Base-by-base conservation (phyloP, 2,113 vertebrate genomes). In the Pogona vitticeps region DNA sequence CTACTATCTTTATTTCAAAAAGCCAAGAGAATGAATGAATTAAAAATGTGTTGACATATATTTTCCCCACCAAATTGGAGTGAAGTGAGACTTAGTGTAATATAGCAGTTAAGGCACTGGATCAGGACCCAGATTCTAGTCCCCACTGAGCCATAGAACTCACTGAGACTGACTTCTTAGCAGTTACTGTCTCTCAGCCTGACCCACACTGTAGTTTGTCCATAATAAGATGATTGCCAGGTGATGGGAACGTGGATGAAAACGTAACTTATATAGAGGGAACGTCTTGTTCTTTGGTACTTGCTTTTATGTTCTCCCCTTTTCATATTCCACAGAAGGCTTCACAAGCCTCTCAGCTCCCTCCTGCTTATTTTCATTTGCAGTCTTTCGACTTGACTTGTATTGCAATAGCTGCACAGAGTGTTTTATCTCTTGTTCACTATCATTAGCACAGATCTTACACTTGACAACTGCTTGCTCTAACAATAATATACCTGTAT, bases 321-420 rank as follows among this genome's bases (percentile, higher is more conserved):
- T 67, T 78, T 21, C 38, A 23, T 72, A 14, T 68, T 80, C 23
- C 76, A 42, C 20, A 80, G 31, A 46, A 20, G 9, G 59, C 38
- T 86, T 42, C 78, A 36, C 42, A 52, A 77, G 61, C n/a, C 14
- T 77, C 61, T 36, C 10, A 23, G 38, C 36, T 86, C n/a, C n/a
- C 70, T 75, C 38, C 78, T 75, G 58, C 38, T 80, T n/a, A 73
- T 80, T 72, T 75, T 80, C 38, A 28, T 86, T 65, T 81, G 9
- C 70, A 33, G 18, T 12, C 40, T 75, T 63, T 76, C 28, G 38
- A 31, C 42, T 23, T 75, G 31, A 10, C n/a, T 75, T 31, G n/a
- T n/a, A n/a, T n/a, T n/a, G 56, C 58, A 81, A 63, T 70, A 81
- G 31, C 38, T 75, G 38, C 68, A 80, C 21, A 65, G 70, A 42